phyloP scores from a whole-genome alignment of 2,888 invertebrate species.

The Cosmopolites sordidus region DNA sequence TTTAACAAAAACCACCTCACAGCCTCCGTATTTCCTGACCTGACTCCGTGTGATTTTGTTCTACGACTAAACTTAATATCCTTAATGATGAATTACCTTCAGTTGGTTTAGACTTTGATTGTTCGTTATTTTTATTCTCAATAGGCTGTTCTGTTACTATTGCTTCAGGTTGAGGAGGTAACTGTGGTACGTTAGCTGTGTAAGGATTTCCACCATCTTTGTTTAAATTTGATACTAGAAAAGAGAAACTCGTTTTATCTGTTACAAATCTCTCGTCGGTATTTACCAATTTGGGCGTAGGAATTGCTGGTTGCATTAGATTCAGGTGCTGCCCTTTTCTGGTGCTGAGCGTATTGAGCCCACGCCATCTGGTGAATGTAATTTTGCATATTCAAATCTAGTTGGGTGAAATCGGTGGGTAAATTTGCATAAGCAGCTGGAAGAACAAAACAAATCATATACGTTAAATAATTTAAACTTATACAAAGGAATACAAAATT shows the following conservation, averaged over 20 bases:
- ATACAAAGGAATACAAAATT: too few relatives aligned
- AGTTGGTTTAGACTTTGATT: slow-evolving; percentile 1
- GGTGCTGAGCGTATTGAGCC: slow-evolving; percentile 41
- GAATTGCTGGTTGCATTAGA: slow-evolving; percentile 34
- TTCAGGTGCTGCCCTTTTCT: slow-evolving; percentile 14
- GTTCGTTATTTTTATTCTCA: slow-evolving; percentile 1
- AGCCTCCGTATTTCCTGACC: too few relatives aligned
- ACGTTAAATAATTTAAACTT: too few relatives aligned
- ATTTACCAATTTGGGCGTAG: slow-evolving; percentile 44
- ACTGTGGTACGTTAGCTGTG: slow-evolving; percentile 30
- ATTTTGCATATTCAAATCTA: slow-evolving; percentile 36
- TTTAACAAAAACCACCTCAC: too few relatives aligned
- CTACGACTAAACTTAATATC: background rate
- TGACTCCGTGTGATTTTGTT: too few relatives aligned
- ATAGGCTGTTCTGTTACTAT: background rate
- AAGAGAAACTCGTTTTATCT: too few relatives aligned
- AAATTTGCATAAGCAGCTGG: slow-evolving; percentile 30
- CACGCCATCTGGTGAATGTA: slow-evolving; percentile 41
- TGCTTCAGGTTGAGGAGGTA: slow-evolving; percentile 22
- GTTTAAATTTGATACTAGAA: slow-evolving; percentile 41
- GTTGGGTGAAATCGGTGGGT: slow-evolving; percentile 33
- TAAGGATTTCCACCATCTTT: slow-evolving; percentile 40
- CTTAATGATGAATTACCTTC: too few relatives aligned
- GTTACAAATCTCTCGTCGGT: too few relatives aligned
- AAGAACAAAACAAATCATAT: slow-evolving; percentile 15